Evolutionary conservation across 2,888 invertebrate genomes (phyloP), one percentile per base, ranked within the genome.

Genomic region (Xestia ashworthii): DNA sequence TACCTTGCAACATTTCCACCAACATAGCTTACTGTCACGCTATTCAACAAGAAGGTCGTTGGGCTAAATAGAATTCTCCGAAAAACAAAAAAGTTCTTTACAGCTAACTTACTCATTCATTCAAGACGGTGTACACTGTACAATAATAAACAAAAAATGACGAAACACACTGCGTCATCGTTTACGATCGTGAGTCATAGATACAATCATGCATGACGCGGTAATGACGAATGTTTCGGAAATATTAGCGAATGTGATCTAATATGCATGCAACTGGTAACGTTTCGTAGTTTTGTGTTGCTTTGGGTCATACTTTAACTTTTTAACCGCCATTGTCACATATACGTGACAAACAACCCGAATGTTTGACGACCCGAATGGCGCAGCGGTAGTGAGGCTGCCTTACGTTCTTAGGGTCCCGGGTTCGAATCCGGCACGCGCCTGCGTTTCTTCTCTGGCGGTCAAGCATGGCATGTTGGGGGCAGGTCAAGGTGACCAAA

Each of bases 91-190:
- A 65, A 58, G 9, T 50, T 44, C 0, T n/a, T 14, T n/a, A 62
- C 50, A 50, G 55, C 46, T 68, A 46, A 46, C 38, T 2, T 38
- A 50, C 48, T 38, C 48, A 25, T 74, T 70, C 60, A 71, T 64
- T 38, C n/a, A 82, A 58, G 16, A 53, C n/a, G 16, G 12, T 32
- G 32, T 1, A 32, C 32, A 32, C 3, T 65, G 5, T 25, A 74
- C 60, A 80, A 80, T 60, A 70, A 80, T 80, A 70, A 73, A 84
- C 81, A 70, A 80, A 73, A 70, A 80, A 74, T 81, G 69, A 74
- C 69, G 81, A 38, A 12, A 62, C 22, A 14, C 82, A 82, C 9
- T 2, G 25, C 55, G 46, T 58, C 67, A 81, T 60, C 62, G 22
- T 32, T 22, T 19, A 25, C 19, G 3, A 46, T n/a, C 5, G 19